Conservation (phyloP, 2,797 vertebrate species). For the Siniperca undulata region DNA sequence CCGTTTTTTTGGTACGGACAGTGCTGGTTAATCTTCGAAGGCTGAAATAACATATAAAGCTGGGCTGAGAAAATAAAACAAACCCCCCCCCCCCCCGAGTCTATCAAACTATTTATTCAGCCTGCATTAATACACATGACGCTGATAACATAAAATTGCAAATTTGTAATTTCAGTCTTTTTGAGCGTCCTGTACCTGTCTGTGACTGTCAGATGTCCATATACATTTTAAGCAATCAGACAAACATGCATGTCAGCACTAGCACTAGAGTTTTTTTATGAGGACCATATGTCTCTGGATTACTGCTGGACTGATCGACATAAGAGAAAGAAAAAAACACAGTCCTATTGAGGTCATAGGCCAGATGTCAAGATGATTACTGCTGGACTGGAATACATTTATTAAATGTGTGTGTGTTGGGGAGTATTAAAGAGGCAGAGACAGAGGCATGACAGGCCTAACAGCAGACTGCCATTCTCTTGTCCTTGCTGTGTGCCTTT, state of each 20-base stretch:
- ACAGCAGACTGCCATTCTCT: background rate
- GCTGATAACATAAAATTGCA: background rate
- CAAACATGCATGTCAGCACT: background rate
- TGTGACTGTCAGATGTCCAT: background rate
- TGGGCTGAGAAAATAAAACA: no score
- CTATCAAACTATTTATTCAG: background rate
- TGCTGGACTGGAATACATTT: constrained; percentile 12
- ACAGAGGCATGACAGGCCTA: background rate
- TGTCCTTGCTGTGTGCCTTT: background rate
- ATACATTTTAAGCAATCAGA: background rate
- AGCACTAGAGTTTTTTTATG: background rate
- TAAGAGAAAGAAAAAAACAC: background rate
- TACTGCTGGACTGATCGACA: constrained; percentile 32
- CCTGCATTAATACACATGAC: background rate
- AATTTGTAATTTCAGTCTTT: background rate
- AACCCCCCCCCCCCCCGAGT: no score
- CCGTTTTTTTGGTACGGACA: background rate
- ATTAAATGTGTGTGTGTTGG: background rate
- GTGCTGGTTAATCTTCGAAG: background rate
- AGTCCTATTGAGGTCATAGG: constrained; percentile 28
- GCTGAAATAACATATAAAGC: no score
- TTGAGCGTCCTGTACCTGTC: background rate
- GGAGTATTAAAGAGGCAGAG: constrained; percentile 7
- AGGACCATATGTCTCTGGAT: constrained; percentile 45
- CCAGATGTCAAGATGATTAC: constrained; percentile 51